A percentile compares a stretch with the other conserved stretches of the same genome.
Conservation (phyloP, 2,888 invertebrate species). For the Drosophila emarginata region DNA sequence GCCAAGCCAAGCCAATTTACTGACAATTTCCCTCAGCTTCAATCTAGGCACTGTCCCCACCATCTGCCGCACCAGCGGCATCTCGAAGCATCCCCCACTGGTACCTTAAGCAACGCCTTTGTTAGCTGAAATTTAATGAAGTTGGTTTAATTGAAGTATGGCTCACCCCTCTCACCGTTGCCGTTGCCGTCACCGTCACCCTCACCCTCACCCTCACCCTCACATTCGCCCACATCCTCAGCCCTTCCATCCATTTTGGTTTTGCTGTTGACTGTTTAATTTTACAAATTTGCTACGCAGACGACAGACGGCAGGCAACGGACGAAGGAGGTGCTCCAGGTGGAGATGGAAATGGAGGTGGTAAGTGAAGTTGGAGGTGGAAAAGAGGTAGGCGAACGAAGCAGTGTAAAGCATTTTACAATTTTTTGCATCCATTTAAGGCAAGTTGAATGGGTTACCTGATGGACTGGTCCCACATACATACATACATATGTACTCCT, state of each 20-base stretch:
- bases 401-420: constrained; percentile 35
- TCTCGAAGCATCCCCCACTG: constrained; percentile 14
- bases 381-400: not conserved
- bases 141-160: constrained; percentile 78
- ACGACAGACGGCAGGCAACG: constrained; percentile 55
- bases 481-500: constrained; percentile 22
- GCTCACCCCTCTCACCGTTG: constrained; percentile 37
- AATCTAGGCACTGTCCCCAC: constrained; percentile 51
- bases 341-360: not conserved
- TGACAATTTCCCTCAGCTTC: constrained; percentile 64
- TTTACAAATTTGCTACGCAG: constrained; percentile 78
- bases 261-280: constrained; percentile 73
- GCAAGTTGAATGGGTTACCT: constrained; percentile 46
- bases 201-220: constrained; percentile 11
- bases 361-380: not conserved
- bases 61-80: constrained; percentile 10
- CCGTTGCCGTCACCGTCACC: constrained; percentile 9
- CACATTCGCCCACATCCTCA: not conserved
- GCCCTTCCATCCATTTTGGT: constrained; percentile 16
- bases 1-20: constrained; percentile 63
- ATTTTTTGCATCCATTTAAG: constrained; percentile 69
- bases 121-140: constrained; percentile 78
- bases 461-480: constrained; percentile 15
- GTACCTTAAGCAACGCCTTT: constrained; percentile 62
- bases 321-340: not conserved